Evolutionary conservation across 2,888 invertebrate genomes (phyloP).

Genomic region (Drosophila flavopinicola): DNA sequence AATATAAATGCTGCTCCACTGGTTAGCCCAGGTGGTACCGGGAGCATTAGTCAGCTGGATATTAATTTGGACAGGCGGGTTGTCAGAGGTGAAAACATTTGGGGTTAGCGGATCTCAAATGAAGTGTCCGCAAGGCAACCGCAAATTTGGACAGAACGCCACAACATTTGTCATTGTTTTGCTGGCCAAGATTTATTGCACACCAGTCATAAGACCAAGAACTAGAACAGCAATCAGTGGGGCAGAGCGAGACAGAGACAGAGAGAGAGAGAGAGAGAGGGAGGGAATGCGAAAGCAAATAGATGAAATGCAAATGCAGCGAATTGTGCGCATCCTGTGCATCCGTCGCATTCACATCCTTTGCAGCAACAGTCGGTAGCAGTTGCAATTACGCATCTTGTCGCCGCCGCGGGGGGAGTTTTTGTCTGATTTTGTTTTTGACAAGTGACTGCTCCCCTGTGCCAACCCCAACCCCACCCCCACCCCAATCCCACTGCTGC

Average conservation of each 20-base stretch:
- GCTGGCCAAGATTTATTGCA: slow-evolving; percentile 75
- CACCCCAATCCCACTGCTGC: neutral
- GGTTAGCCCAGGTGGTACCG: too few relatives aligned
- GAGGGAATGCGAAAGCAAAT: slow-evolving; percentile 13
- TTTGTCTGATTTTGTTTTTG: slow-evolving; percentile 81
- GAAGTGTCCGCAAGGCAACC: slow-evolving; percentile 69
- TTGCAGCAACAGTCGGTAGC: slow-evolving; percentile 47
- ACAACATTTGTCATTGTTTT: slow-evolving; percentile 76
- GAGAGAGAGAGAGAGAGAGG: neutral
- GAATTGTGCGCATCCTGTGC: slow-evolving; percentile 68
- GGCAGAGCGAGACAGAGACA: neutral
- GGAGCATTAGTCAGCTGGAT: slow-evolving; percentile 41
- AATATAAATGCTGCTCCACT: too few relatives aligned
- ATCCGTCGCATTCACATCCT: slow-evolving; percentile 37
- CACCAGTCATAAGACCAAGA: neutral
- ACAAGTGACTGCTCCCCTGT: slow-evolving; percentile 65
- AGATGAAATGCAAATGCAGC: slow-evolving; percentile 56
- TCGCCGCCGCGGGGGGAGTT: slow-evolving; percentile 62
- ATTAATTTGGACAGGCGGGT: slow-evolving; percentile 48
- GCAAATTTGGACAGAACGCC: slow-evolving; percentile 56
- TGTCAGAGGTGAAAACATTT: slow-evolving; percentile 51
- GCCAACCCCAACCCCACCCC: slow-evolving; percentile 12
- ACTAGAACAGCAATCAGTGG: neutral
- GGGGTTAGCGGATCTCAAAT: slow-evolving; percentile 60
- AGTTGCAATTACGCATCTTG: slow-evolving; percentile 80